Base-by-base conservation (phyloP, 2,888 invertebrate genomes). In the Diachrysia chrysitis region DNA sequence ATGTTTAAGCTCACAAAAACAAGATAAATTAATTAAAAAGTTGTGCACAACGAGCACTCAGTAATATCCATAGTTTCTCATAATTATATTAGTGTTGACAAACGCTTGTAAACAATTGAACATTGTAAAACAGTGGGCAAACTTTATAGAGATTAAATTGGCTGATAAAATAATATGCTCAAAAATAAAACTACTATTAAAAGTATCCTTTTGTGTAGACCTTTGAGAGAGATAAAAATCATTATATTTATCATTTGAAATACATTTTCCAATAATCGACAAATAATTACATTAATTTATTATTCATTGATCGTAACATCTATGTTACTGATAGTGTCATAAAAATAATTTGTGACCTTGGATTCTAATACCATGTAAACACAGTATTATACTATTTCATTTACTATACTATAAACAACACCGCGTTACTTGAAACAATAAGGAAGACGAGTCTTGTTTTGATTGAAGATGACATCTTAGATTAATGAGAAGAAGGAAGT, bases 21-120 rank as follows among this genome's bases (percentile, higher is more conserved):
- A 54, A 48, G 25, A 48, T 0, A 59, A 71, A 42, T 48, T 12
- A 61, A 71, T 71, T 61, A 29, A 58, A 58, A 58, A 53, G 5
- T 54, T 54, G 14, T 21, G 19, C 12, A 37, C 25, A 19, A 58
- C 19, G 6, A 25, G 53, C 0, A 25, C n/a, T 42, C 42, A n/a
- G 51, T 21, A 42, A 57, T 60, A 58, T 71, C 32, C 25, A 60
- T 58, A 46, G 7, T 14, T n/a, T 23, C 19, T 46, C n/a, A 65
- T 17, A 32, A 37, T 17, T 51, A 64, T 29, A 21, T 19, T 56
- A 48, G 10, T 10, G 1, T 25, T 42, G 14, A 58, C 29, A 23
- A 58, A 59, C 14, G 6, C 12, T 5, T 29, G 25, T 21, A 29
- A 16, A 6, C 42, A 51, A 56, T 56, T 35, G 35, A 16, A 12